Base-by-base conservation (phyloP, 2,888 invertebrate genomes). In the Oconnorella tubifera region DNA sequence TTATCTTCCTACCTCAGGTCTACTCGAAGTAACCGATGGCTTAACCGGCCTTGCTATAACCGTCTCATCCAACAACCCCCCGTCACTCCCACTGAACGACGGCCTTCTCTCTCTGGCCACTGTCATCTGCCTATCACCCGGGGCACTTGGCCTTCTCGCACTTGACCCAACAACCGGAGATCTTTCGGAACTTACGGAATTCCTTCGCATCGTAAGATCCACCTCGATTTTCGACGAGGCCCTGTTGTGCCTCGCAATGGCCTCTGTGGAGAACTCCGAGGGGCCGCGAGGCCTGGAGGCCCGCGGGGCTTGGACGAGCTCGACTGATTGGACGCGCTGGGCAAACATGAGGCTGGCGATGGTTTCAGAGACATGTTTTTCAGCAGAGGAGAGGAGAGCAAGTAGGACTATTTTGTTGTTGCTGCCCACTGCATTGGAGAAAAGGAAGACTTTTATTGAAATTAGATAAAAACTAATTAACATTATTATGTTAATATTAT, bases 261-360 rank as follows among this genome's bases (percentile, higher is more conserved):
- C 53, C 25, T 51, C 53, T 6, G 53, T 27, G 25, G 14, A 19
- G 25, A 51, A 19, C 53, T 51, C 53, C 6, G 4, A 19, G 14
- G 10, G 53, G 25, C 14, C 14, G 14, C 10, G 6, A 6, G 53
- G 53, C 10, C 53, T 10, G 27, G 56, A 4, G 3, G 33, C 3
- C 33, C 48, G 33, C 1, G 66, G 25, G n/a, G 23, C 32, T 3
- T 29, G 1, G 3, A 2, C 3, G 2, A 48, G 23, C n/a, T 50
- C 66, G 6, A 29, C 27, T 19, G 57, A 40, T 27, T 40, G 56
- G 28, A 59, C 56, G n/a, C 66, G 29, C 58, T 62, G 62, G 23
- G 61, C 66, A 48, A 66, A 62, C 62, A 62, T 62, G 6, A 66
- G 48, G 14, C 56, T 62, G 2, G 62, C 33, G 19, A 62, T 62